Evolutionary conservation across 1,140 invertebrate genomes (phyloP), one percentile per base, ranked within the genome.

Genomic region (Drosophila nikananu): DNA sequence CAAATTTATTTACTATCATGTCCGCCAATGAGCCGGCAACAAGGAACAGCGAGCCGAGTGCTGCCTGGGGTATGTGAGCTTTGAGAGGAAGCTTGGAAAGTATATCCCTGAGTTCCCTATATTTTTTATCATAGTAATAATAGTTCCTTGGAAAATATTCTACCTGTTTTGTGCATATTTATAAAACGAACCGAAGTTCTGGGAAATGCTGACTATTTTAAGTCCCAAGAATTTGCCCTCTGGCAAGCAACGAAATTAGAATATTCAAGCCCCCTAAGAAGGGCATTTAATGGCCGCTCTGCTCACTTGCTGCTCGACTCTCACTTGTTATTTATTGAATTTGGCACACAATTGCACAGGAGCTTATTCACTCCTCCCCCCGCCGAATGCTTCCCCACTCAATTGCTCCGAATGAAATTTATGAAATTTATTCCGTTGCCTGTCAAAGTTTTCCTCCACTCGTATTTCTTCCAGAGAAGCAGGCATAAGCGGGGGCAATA

Each of bases 1-100:
- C 54, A 77, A 81, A 77, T 81, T 73, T 82, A 82, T 82, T 82
- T 77, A 81, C 80, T 77, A 65, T 77, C 73, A 64, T 62, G 65
- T 78, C 66, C 39, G 52, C 64, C 57, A 57, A 78, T 63, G 44
- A 55, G 44, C 58, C 44, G 27, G 54, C 4, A 2, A 39, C 37
- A 39, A 7, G 37, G 37, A 17, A 6, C 6, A 7, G 8, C 13
- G 8, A 17, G 5, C 15, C 9, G 23, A 17, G 15, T 49, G 21
- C n/a, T n/a, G n/a, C 2, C 23, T 7, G 1, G 32, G 75, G 39
- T 13, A 41, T 37, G n/a, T 37, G 5, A 12, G 30, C 37, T 55
- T 37, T 9, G 3, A 10, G 6, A 39, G 7, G 10, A 1, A 0
- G 19, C 10, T 42, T 42, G 19, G 42, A 2, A 7, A 46, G 42